These are phyloP conservation scores for Nephrocerus scutellatus DNA, from an alignment of 2,888 invertebrate species.

Conservation along the genomic window DNA sequence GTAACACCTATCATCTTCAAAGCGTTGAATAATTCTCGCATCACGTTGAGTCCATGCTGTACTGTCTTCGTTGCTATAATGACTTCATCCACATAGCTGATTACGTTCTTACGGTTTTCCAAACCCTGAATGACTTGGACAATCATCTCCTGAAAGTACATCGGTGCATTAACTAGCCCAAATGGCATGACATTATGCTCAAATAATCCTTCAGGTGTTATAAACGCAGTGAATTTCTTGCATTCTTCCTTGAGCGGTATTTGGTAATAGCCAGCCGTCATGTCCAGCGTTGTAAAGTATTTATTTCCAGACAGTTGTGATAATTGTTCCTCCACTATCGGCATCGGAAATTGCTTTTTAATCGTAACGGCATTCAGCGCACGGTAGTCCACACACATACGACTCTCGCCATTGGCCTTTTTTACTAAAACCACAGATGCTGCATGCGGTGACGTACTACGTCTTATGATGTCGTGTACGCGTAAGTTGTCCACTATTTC, in stretches of 20 bases:
- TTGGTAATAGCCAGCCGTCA: constrained; percentile 31
- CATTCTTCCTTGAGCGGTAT: constrained; percentile 20
- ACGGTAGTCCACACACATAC: constrained; percentile 14
- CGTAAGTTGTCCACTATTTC: constrained; percentile 4
- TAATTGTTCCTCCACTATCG: constrained; percentile 14
- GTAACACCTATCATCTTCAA: constrained; percentile 18
- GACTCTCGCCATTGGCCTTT: constrained; percentile 10
- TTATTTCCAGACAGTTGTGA: constrained; percentile 20
- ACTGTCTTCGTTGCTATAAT: constrained; percentile 4
- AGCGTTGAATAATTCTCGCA: constrained; percentile 13
- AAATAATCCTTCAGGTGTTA: constrained; percentile 32
- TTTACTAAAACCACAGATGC: constrained; percentile 10
- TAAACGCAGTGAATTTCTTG: constrained; percentile 30
- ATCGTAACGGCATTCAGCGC: constrained; percentile 11
- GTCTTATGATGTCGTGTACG: constrained; percentile 6
- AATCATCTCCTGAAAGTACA: constrained; percentile 32
- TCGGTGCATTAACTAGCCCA: constrained; percentile 33
- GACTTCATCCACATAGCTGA: constrained; percentile 10
- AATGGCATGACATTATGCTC: constrained; percentile 34
- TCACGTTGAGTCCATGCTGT: not conserved
- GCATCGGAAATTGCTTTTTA: constrained; percentile 14
- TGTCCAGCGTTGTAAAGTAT: constrained; percentile 32
- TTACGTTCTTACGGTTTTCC: not conserved
- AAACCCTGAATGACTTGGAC: constrained; percentile 7
- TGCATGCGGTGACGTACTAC: constrained; percentile 11